These are phyloP conservation scores for Dasypolia templi DNA, from an alignment of 2,888 invertebrate species.

Conservation along the genomic window DNA sequence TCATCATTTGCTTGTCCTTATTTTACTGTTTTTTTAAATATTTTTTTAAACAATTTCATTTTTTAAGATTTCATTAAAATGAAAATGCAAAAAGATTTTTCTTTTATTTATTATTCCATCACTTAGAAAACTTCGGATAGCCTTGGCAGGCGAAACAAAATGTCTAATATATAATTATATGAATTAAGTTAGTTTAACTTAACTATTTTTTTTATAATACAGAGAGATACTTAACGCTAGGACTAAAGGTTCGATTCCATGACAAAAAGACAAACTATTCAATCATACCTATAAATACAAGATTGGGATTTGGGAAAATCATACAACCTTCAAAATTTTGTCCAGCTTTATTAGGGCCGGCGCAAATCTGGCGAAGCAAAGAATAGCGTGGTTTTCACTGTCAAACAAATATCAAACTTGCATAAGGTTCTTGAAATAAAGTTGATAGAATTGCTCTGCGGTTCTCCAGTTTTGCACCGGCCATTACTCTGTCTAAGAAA, in stretches of 20 bases:
- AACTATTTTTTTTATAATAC: slow-evolving; percentile 66
- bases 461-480: not conserved
- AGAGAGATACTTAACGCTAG: slow-evolving; percentile 61
- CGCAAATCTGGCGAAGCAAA: not conserved
- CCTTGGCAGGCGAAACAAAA: slow-evolving; percentile 62
- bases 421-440: not conserved
- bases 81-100: slow-evolving; percentile 63
- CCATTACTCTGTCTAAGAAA: not conserved
- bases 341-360: not conserved
- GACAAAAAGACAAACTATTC: slow-evolving; percentile 61
- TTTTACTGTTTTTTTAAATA: not conserved
- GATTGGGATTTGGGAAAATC: slow-evolving; percentile 6
- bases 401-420: not conserved
- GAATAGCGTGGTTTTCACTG: not conserved
- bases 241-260: slow-evolving; percentile 44
- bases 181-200: slow-evolving; percentile 64
- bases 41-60: not conserved
- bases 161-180: slow-evolving; percentile 56
- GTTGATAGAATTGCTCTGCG: not conserved
- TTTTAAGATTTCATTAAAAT: slow-evolving; percentile 13
- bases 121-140: slow-evolving; percentile 72
- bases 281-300: slow-evolving; percentile 36
- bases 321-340: slow-evolving; percentile 29
- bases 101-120: slow-evolving; percentile 74
- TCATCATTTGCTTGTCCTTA: not conserved